A percentile compares a stretch with the other conserved stretches of the same genome.
Conservation (phyloP, 2,888 invertebrate genomes). For the Buathra laborator region DNA sequence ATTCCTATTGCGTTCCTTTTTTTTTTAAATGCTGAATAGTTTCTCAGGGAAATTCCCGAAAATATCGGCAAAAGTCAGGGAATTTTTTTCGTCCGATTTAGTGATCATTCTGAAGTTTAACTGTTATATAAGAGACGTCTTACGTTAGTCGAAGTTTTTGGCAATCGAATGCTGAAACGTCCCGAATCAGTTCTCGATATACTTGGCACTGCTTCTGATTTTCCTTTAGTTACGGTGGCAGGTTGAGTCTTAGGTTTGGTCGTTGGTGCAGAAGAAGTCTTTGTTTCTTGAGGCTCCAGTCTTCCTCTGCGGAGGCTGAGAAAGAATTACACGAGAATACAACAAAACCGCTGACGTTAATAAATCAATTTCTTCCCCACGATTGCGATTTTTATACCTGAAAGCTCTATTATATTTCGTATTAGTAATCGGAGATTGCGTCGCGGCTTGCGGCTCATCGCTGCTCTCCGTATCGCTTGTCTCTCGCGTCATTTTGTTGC, state of each 20-base stretch:
- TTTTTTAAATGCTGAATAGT: no score
- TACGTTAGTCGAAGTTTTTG: constrained; percentile 73
- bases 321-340: background rate
- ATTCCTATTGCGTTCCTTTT: no score
- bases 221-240: constrained; percentile 70
- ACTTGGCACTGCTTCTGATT: constrained; percentile 73
- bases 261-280: constrained; percentile 84
- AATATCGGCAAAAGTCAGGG: no score
- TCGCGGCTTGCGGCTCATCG: constrained; percentile 76
- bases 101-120: no score
- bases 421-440: constrained; percentile 72
- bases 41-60: no score
- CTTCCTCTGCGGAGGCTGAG: constrained; percentile 88
- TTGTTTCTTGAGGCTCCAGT: constrained; percentile 87
- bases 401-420: constrained; percentile 77
- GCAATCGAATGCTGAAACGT: constrained; percentile 76
- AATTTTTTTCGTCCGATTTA: no score
- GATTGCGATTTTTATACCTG: constrained; percentile 64
- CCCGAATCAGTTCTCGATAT: constrained; percentile 80
- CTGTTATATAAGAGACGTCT: constrained; percentile 3
- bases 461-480: constrained; percentile 80
- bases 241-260: constrained; percentile 82
- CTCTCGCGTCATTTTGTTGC: constrained; percentile 73
- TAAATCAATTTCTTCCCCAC: background rate
- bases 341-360: background rate